Percentiles rank a stretch among this genome's conserved stretches.
Conservation (phyloP, 1,140 invertebrate genomes). For the Pseudobourletiella spinata region DNA sequence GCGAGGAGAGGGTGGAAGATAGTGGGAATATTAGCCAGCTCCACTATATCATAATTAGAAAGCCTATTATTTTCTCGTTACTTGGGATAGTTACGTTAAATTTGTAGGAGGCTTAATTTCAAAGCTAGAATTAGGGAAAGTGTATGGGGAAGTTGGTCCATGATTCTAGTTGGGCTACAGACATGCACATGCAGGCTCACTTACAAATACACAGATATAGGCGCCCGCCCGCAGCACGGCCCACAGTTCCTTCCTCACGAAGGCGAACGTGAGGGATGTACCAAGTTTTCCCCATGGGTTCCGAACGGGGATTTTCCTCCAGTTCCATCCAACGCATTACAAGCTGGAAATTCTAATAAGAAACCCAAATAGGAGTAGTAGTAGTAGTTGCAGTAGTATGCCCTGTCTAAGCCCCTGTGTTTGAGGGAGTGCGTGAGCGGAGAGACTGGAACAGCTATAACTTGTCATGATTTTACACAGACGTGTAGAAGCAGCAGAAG, state of each 20-base stretch:
- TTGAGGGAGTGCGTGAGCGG: too few species aligned
- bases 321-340: too few species aligned
- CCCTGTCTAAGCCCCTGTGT: too few species aligned
- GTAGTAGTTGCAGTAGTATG: too few species aligned
- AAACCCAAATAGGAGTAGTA: too few species aligned
- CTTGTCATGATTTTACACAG: too few species aligned
- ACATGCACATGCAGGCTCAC: neutral
- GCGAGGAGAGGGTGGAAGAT: too few species aligned
- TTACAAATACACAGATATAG: too few species aligned
- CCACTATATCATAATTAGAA: constrained; percentile 31
- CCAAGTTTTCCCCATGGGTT: neutral
- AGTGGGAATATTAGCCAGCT: constrained; percentile 5
- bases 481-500: too few species aligned
- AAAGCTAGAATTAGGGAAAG: constrained; percentile 23
- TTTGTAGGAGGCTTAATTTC: constrained; percentile 21
- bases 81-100: constrained; percentile 17
- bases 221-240: too few species aligned
- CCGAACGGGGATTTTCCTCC: neutral
- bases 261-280: constrained; percentile 6
- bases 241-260: neutral
- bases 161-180: neutral
- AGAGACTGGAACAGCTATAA: too few species aligned
- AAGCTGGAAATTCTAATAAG: too few species aligned
- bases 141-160: neutral
- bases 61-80: constrained; percentile 31